Conservation (phyloP, 2,888 invertebrate species). For the Sphaerophoria rueppellii region DNA sequence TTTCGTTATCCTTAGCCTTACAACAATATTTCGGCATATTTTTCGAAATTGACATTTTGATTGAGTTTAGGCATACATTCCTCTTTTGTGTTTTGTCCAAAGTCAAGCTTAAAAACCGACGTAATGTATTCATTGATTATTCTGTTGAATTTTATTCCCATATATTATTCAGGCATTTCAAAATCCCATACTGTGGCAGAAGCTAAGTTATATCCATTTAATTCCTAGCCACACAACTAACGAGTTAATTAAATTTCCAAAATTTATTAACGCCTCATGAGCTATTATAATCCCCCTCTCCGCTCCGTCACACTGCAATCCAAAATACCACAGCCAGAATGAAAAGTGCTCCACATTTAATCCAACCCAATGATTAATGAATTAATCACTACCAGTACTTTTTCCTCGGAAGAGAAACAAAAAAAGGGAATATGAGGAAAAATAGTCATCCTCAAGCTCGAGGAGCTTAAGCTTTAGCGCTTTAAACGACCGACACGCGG, state of each 20-base stretch:
- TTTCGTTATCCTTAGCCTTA: not conserved
- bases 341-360: constrained; percentile 39
- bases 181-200: not conserved
- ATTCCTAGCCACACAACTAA: constrained; percentile 32
- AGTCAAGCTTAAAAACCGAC: not conserved
- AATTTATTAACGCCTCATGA: constrained; percentile 59
- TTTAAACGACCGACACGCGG: not conserved
- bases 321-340: constrained; percentile 2
- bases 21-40: not conserved
- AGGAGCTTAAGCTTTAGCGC: constrained; percentile 9
- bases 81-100: not conserved
- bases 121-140: constrained; percentile 29
- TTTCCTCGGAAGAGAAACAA: constrained; percentile 26
- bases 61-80: not conserved
- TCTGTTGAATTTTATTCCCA: not conserved
- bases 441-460: not conserved
- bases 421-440: not conserved
- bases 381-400: constrained; percentile 52
- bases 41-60: constrained; percentile 15
- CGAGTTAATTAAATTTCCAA: constrained; percentile 69
- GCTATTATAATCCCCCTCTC: constrained; percentile 8
- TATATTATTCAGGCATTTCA: not conserved
- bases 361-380: constrained; percentile 61
- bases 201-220: constrained; percentile 46
- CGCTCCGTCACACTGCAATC: not conserved